Evolutionary conservation across 2,113 vertebrate species (phyloP).

Genomic region (Bolborhynchus lineola): DNA sequence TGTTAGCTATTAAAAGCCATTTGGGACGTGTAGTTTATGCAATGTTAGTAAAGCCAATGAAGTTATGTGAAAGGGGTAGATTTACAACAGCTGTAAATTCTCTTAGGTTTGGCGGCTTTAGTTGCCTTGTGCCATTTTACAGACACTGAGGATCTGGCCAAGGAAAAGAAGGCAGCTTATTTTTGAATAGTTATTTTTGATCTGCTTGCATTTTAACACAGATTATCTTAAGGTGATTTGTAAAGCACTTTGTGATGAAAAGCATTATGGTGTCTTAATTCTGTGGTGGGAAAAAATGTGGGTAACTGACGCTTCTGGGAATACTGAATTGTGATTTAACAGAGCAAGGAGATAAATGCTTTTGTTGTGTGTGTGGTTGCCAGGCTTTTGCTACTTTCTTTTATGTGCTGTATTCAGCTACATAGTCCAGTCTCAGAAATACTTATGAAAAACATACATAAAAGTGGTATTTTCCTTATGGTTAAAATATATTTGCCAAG

Average conservation of each 20-base stretch:
- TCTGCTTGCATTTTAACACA: background rate
- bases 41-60: background rate
- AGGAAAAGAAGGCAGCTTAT: background rate
- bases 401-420: background rate
- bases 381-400: background rate
- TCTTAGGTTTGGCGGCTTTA: background rate
- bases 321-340: background rate
- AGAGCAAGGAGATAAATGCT: background rate
- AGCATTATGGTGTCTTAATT: background rate
- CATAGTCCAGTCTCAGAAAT: background rate
- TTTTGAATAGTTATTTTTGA: background rate
- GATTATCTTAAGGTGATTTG: slow-evolving; percentile 1
- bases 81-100: background rate
- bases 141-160: background rate
- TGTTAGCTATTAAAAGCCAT: background rate
- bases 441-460: background rate
- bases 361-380: background rate
- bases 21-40: background rate
- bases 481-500: background rate
- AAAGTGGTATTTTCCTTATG: background rate
- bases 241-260: slow-evolving; percentile 56
- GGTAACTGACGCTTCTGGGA: background rate
- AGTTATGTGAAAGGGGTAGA: background rate
- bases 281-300: background rate
- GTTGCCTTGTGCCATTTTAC: background rate